These are phyloP conservation scores for Arvicanthis niloticus DNA, from an alignment of 2,113 vertebrate genomes.

Conservation along the genomic window DNA sequence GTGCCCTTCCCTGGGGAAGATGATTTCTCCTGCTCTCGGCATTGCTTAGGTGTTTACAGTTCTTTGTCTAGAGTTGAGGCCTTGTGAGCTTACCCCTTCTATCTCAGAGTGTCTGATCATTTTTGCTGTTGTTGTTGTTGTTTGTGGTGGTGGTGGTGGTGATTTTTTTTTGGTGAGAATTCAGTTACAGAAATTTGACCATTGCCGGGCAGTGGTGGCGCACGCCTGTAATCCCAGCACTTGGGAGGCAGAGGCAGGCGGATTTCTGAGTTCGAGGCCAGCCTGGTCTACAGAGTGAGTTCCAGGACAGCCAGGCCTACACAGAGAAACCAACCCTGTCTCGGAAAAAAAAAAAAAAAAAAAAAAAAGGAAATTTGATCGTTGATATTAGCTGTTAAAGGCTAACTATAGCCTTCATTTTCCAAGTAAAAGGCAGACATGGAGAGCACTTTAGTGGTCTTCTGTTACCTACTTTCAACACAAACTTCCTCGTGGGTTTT, in stretches of 20 bases:
- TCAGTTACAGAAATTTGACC: neutral
- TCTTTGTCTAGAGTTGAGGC: neutral
- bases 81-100: neutral
- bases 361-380: neutral
- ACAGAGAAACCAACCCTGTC: no score
- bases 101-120: neutral
- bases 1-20: neutral
- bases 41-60: neutral
- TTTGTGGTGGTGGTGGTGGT: no score
- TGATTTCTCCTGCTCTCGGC: neutral
- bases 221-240: no score
- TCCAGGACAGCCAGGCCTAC: no score
- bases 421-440: neutral
- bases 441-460: neutral
- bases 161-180: neutral
- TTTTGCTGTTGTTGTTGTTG: neutral
- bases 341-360: no score
- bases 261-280: no score
- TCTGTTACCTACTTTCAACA: fast-evolving
- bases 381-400: neutral
- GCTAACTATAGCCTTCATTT: neutral
- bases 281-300: no score
- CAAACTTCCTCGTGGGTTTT: neutral
- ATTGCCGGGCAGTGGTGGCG: no score
- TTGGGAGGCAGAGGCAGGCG: no score